Percentiles rank a stretch among this genome's conserved stretches.
These are phyloP conservation scores for Acipenser ruthenus DNA, from an alignment of 2,797 vertebrate species.

Conservation along the genomic window DNA sequence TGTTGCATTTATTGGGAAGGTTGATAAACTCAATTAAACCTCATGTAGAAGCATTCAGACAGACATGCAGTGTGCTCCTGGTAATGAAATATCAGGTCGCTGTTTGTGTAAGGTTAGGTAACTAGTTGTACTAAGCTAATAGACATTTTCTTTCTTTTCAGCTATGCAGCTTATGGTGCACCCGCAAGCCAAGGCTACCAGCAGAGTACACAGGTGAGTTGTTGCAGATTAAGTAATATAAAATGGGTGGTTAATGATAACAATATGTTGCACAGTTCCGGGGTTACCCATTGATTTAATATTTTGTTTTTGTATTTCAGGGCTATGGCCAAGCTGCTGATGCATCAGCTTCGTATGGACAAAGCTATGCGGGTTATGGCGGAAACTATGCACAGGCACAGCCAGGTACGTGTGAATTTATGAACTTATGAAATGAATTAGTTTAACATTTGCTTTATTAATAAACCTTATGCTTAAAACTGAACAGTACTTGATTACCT, in stretches of 20 bases:
- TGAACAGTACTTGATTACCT: neutral
- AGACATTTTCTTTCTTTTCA: conserved; percentile 21
- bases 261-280: too few relatives aligned
- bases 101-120: neutral
- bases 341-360: conserved; percentile 40
- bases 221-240: too few relatives aligned
- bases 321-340: conserved; percentile 60
- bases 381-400: conserved; percentile 23
- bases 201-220: conserved; percentile 52
- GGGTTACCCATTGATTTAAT: too few relatives aligned
- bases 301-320: conserved; percentile 25
- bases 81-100: neutral
- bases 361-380: conserved; percentile 49
- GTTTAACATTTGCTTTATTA: too few relatives aligned
- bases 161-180: conserved; percentile 55
- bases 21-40: neutral
- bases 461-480: neutral
- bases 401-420: conserved; percentile 26
- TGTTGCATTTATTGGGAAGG: too few relatives aligned
- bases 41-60: neutral
- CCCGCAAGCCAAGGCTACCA: conserved; percentile 38
- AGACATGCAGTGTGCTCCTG: neutral
- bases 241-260: too few relatives aligned
- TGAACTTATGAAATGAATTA: too few relatives aligned
- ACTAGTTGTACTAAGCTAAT: neutral